Base-by-base conservation (phyloP, 92 coral and sea anemone species). In the Pocillopora meandrina region DNA sequence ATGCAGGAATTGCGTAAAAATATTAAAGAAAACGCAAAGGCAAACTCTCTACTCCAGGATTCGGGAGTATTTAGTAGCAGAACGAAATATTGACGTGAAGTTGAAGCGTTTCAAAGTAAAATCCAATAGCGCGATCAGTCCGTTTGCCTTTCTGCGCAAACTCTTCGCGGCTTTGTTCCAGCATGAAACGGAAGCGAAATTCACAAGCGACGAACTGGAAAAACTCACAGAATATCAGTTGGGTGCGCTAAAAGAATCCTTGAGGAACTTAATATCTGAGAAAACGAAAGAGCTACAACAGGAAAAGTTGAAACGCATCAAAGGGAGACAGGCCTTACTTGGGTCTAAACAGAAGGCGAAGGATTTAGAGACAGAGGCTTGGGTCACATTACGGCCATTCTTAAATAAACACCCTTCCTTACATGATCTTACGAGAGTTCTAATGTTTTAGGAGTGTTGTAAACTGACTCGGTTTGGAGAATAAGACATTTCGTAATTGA, bases 321-420 rank as follows among this genome's bases (percentile, higher is more conserved):
- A 61, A n/a, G 83, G 60, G 33, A 56, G 65, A 21, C 76, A 84
- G 14, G 31, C 58, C n/a, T 60, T 84, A 19, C 75, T 76, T 19
- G 56, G 36, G 10, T 16, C 59, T 17, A 84, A 77, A 70, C 17
- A 57, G 17, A 82, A 82, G 77, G 90, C 90, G 23, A 90, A 81
- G 9, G 76, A 35, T 2, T 8, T 86, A 64, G 93, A 90, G 85
- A 61, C 17, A 5, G 73, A 66, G 33, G 90, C 93, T 55, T 76
- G 93, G 87, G 74, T 35, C 58, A 82, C 89, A n/a, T 71, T 90
- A 31, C 81, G 72, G 20, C 93, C 93, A 9, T 82, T 86, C 16
- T 61, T 90, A 2, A 90, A 86, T 71, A 64, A 57, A 9, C 88
- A 67, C 63, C 88, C 88, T 68, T 76, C 76, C 21, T 76, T 12